Base-by-base conservation (phyloP, 1,140 invertebrate species). In the Bombyx mori region DNA sequence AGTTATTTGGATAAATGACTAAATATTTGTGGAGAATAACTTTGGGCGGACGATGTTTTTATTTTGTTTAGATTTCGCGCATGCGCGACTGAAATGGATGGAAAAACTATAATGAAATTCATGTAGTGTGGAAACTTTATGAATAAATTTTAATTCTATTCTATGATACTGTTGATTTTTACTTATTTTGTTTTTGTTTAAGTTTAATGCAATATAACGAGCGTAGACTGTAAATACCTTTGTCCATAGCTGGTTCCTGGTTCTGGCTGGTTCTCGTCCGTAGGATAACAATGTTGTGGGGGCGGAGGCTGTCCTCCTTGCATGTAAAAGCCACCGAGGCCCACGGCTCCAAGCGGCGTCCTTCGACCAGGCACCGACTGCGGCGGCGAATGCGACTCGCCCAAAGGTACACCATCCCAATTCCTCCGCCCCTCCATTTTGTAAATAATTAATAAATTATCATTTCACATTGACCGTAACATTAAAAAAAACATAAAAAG, bases 221-320 rank as follows among this genome's bases (percentile, higher is more conserved):
- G 58, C 42, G 44, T 54, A 61, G n/a, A 62, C 26, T 35, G 4
- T 35, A 67, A 66, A 73, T 56, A 85, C 82, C 84, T 77, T 69
- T 85, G 84, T 52, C 82, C 82, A 70, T 84, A 81, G 76, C 87
- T 88, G 18, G 84, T 88, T 18, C 88, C 88, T 9, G 89, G 88
- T 75, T 93, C 93, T 0, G 94, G 94, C 69, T 93, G 92, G 75
- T 95, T 95, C 82, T 96, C 94, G 75, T 96, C 94, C 4, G 92
- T 92, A 9, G 92, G 90, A 51, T 89, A 88, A 67, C 88, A 89
- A 66, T 88, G 85, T 57, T 82, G 80, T 63, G 61, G 89, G 77
- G 65, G 89, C 66, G 89, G 88, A 66, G 91, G 86, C 82, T 91
- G 90, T 50, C 86, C 82, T 56, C 89, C 88, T 74, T 92, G 90